Evolutionary conservation across 2,113 vertebrate genomes (phyloP).

Genomic region (Lanius collurio): DNA sequence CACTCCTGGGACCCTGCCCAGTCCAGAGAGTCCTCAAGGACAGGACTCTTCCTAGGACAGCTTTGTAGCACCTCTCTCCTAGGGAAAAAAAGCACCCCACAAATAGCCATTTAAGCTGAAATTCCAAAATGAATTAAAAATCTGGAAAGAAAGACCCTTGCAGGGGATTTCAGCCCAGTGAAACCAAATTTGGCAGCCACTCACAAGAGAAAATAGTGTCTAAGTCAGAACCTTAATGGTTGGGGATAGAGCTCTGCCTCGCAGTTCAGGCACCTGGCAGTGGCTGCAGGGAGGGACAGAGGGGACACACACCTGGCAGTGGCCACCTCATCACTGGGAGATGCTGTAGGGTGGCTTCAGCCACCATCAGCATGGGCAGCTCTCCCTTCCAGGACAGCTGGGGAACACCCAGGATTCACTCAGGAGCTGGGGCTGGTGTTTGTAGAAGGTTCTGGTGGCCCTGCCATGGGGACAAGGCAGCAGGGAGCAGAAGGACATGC

Average conservation of each 20-base stretch:
- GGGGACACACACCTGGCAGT: too few species aligned
- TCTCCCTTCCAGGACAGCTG: neutral
- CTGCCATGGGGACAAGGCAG: neutral
- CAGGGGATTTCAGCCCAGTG: neutral
- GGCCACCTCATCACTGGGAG: neutral
- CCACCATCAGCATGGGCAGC: fast-evolving
- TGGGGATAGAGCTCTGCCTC: neutral
- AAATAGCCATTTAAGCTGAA: neutral
- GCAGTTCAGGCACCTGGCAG: neutral
- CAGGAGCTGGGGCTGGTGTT: neutral
- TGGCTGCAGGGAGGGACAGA: neutral
- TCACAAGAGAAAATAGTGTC: neutral
- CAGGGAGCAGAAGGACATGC: neutral
- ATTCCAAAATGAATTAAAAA: neutral
- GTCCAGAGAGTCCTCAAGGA: neutral
- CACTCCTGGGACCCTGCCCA: neutral
- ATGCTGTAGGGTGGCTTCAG: neutral
- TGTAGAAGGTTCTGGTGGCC: neutral
- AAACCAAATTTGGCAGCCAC: neutral
- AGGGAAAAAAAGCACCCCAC: neutral
- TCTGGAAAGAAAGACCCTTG: neutral
- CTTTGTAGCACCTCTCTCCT: neutral
- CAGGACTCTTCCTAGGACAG: neutral
- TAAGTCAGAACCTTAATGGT: neutral
- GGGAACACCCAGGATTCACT: too few species aligned